Conservation (phyloP, 2,888 invertebrate species). For the Cryptocephalus moraei region DNA sequence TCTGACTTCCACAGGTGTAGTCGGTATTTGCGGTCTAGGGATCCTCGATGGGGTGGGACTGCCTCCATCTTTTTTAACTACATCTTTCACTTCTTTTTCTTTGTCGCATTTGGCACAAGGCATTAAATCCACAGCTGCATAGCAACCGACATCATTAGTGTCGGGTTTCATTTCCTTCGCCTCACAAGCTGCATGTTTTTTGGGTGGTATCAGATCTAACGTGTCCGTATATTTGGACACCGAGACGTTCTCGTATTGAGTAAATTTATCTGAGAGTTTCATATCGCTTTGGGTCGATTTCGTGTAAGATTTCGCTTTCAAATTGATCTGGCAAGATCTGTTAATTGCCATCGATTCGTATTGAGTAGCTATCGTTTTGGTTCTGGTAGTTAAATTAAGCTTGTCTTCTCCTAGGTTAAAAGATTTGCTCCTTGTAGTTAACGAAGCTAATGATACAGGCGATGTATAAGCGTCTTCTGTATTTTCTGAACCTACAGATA, state of each 20-base stretch:
- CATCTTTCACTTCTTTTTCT: slow-evolving; percentile 21
- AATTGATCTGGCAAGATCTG: slow-evolving; percentile 32
- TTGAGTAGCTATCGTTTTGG: slow-evolving; percentile 41
- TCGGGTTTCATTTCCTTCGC: slow-evolving; percentile 18
- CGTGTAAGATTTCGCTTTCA: slow-evolving; percentile 21
- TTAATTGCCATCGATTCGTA: slow-evolving; percentile 14
- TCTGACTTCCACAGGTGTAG: slow-evolving; percentile 31
- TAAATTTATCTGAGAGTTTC: slow-evolving; percentile 24
- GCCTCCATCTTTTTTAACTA: slow-evolving; percentile 21
- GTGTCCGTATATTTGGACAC: slow-evolving; percentile 30
- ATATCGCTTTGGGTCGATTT: slow-evolving; percentile 28
- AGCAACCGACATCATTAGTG: slow-evolving; percentile 20
- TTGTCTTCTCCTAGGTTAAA: slow-evolving; percentile 50
- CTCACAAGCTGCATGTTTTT: slow-evolving; percentile 23
- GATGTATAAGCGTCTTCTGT: slow-evolving; percentile 23
- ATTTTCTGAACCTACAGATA: slow-evolving; percentile 48
- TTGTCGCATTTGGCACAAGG: slow-evolving; percentile 26
- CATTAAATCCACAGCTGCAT: slow-evolving; percentile 12
- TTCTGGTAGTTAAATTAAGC: slow-evolving; percentile 34
- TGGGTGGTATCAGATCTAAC: slow-evolving; percentile 23
- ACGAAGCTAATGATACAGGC: slow-evolving; percentile 41
- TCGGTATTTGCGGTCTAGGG: slow-evolving; percentile 30
- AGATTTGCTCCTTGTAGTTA: slow-evolving; percentile 45
- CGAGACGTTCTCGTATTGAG: slow-evolving; percentile 25
- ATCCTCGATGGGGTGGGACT: slow-evolving; percentile 30